Percentiles rank a stretch among this genome's conserved stretches.
These are phyloP conservation scores for Apomyelois bistriatella DNA, from an alignment of 2,888 invertebrate species.

Conservation along the genomic window DNA sequence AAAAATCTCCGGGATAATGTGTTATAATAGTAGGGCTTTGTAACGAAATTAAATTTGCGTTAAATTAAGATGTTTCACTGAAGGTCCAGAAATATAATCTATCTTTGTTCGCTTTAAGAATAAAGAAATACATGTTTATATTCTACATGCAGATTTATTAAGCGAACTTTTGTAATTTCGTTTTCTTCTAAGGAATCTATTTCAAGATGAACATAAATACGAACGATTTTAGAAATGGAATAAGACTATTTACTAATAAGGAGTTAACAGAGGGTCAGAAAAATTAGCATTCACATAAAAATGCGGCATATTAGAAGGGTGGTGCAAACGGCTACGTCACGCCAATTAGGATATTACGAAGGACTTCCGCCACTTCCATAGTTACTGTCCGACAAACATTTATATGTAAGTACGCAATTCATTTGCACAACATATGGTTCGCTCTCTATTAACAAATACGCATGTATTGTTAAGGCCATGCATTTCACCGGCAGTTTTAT, in stretches of 20 bases:
- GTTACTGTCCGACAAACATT: slow-evolving; percentile 28
- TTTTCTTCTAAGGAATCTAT: not conserved
- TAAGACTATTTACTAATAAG: slow-evolving; percentile 3
- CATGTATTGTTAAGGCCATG: slow-evolving; percentile 19
- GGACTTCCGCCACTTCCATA: slow-evolving; percentile 39
- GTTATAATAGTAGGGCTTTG: slow-evolving; percentile 45
- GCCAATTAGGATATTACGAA: slow-evolving; percentile 46
- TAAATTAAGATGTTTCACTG: slow-evolving; percentile 39
- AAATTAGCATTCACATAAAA: slow-evolving; percentile 33
- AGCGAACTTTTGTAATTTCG: not conserved
- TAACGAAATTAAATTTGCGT: slow-evolving; percentile 45
- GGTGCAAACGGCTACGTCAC: slow-evolving; percentile 32
- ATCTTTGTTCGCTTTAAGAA: no score
- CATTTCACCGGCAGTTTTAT: not conserved
- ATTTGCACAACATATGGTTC: slow-evolving; percentile 24
- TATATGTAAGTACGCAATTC: slow-evolving; percentile 28
- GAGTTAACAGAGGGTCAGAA: slow-evolving; percentile 20
- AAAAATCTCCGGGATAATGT: slow-evolving; percentile 37
- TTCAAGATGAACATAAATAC: not conserved
- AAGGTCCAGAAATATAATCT: not conserved
- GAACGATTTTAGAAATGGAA: slow-evolving; percentile 1
- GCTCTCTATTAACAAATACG: slow-evolving; percentile 25
- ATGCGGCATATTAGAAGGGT: slow-evolving; percentile 20
- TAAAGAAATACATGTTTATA: no score
- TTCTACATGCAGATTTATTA: no score